A percentile compares a stretch with the other conserved stretches of the same genome.
phyloP scores from a whole-genome alignment of 2,113 vertebrate species.

The Narcine bancroftii region DNA sequence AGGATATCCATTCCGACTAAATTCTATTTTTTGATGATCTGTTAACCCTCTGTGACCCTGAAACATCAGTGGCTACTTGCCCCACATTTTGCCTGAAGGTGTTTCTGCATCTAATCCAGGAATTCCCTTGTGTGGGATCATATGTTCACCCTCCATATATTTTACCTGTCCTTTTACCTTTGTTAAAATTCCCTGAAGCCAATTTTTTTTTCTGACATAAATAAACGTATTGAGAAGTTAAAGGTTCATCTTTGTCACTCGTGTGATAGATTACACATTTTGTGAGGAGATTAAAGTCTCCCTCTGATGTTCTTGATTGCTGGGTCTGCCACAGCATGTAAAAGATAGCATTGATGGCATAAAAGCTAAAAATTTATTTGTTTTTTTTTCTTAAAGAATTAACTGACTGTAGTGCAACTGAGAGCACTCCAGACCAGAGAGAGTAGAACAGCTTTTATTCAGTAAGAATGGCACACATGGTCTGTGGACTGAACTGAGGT shows the following conservation, averaged over 20 bases:
- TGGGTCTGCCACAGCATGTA: background rate
- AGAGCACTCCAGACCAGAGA: no score
- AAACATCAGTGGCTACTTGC: slow-evolving; percentile 12
- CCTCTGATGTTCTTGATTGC: background rate
- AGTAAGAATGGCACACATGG: no score
- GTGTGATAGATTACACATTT: background rate
- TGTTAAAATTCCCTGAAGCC: slow-evolving; percentile 31
- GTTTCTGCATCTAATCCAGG: background rate
- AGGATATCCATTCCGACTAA: slow-evolving; percentile 12
- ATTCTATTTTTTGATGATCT: slow-evolving; percentile 22
- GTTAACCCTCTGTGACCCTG: slow-evolving; percentile 21
- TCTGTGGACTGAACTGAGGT: no score
- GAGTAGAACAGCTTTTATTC: no score
- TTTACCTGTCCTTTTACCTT: slow-evolving; percentile 32
- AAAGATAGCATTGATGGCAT: background rate
- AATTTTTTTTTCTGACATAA: background rate
- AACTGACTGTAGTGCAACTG: no score
- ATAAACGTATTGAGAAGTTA: slow-evolving; percentile 1
- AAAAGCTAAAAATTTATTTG: no score
- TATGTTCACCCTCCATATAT: background rate
- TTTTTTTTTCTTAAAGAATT: background rate
- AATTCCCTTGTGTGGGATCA: slow-evolving; percentile 31
- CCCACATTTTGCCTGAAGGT: slow-evolving; percentile 17
- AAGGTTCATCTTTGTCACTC: background rate
- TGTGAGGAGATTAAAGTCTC: slow-evolving; percentile 15